phyloP scores from a whole-genome alignment of 2,113 vertebrate genomes.

The Spilogale gracilis region DNA sequence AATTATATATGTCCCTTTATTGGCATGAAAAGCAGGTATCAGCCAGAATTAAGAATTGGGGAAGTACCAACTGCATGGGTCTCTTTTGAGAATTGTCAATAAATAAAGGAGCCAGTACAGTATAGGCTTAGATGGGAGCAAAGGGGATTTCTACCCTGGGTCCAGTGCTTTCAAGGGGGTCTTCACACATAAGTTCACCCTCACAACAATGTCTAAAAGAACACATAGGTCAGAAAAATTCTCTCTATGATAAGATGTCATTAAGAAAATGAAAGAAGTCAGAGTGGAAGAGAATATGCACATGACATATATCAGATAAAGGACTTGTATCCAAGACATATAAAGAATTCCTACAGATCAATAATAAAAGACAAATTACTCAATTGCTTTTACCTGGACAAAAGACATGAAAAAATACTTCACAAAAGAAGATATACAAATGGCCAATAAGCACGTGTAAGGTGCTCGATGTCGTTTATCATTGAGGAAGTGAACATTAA shows the following conservation, averaged over 20 bases:
- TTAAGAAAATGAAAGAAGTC: background rate
- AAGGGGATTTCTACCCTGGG: background rate
- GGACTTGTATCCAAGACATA: background rate
- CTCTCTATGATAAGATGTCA: background rate
- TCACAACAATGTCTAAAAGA: background rate
- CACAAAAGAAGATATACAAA: background rate
- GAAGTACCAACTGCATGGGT: background rate
- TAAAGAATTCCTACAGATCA: background rate
- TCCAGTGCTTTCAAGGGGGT: background rate
- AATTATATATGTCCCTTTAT: background rate
- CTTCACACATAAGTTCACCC: background rate
- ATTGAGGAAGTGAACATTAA: background rate
- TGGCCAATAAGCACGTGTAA: background rate
- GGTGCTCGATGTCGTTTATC: background rate
- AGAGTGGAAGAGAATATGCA: background rate
- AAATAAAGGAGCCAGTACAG: background rate
- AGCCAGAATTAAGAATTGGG: conserved; percentile 1
- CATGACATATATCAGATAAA: background rate
- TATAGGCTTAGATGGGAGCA: background rate
- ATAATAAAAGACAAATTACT: background rate
- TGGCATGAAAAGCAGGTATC: background rate
- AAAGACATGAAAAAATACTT: background rate
- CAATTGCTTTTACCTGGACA: background rate
- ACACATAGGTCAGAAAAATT: background rate
- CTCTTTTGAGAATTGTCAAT: background rate